A percentile compares a stretch with the other conserved stretches of the same genome.
Conservation (phyloP, 1,140 invertebrate genomes). For the Delia radicum region DNA sequence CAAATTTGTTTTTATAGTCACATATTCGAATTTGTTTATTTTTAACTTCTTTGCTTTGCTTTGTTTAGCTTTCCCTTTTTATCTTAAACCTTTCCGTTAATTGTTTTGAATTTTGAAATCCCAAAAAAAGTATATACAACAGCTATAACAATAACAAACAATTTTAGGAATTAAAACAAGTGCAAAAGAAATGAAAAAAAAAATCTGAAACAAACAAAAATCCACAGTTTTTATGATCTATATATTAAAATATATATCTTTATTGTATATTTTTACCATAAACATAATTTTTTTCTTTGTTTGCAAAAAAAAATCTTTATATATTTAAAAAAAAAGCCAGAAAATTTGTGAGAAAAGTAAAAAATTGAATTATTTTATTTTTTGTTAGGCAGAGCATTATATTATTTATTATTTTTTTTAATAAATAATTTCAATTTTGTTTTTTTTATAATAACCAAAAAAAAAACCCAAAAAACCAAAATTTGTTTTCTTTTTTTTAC, state of each 20-base stretch:
- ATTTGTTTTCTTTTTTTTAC: slow-evolving; percentile 20
- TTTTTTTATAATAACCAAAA: slow-evolving; percentile 44
- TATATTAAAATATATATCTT: slow-evolving; percentile 22
- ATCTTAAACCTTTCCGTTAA: too few species aligned
- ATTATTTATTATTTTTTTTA: slow-evolving; percentile 41
- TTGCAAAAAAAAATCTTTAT: slow-evolving; percentile 14
- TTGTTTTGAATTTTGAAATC: slow-evolving; percentile 1
- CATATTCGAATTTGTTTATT: too few species aligned
- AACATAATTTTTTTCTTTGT: slow-evolving; percentile 17
- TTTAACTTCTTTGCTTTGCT: too few species aligned
- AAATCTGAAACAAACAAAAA: slow-evolving; percentile 24
- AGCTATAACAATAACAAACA: slow-evolving; percentile 21
- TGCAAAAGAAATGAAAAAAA: slow-evolving; percentile 18
- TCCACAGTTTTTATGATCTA: slow-evolving; percentile 14
- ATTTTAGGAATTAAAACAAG: slow-evolving; percentile 22
- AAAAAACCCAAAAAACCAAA: slow-evolving; percentile 29
- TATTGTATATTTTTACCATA: slow-evolving; percentile 19
- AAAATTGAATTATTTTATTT: slow-evolving; percentile 22
- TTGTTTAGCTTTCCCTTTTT: too few species aligned
- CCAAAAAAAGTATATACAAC: not conserved
- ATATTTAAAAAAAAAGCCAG: slow-evolving; percentile 14
- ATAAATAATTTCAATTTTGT: slow-evolving; percentile 43
- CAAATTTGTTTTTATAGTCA: too few species aligned
- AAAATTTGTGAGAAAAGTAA: slow-evolving; percentile 23
- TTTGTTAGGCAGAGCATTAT: slow-evolving; percentile 33